Evolutionary conservation across 2,113 vertebrate species (phyloP), one percentile per base, ranked within the genome.

Genomic region (Amphilophus citrinellus): DNA sequence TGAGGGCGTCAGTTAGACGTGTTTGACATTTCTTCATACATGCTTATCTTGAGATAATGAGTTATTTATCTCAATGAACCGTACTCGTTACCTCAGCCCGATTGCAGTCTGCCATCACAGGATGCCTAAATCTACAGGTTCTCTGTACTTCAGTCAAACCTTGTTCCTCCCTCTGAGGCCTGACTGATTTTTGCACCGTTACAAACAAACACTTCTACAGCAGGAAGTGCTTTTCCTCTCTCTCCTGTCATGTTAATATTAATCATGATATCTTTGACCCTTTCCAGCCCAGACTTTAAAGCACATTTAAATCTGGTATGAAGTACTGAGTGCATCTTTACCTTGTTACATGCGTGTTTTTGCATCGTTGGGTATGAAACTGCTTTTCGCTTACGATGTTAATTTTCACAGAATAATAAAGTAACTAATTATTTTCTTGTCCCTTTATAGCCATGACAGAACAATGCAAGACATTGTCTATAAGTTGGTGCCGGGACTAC

Each of bases 391-490:
- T 7, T 30, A 24, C 56, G 30, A 22, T 44, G 60, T 76, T 13
- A 18, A 3, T 1, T 44, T 20, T 27, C 35, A 44, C 68, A 32
- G 27, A 9, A 2, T 32, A 20, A 60, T 20, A 2, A 60, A 13
- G n/a, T 66, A 35, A 58, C 73, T 61, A 20, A 85, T 79, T 7
- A 4, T 6, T 68, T 24, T 57, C 10, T 79, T 77, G 6, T 82
- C 77, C 35, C 5, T 35, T 83, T 82, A 2, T 88, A 99, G 98
- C 92, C 98, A 99, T 98, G 98, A 99, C 94, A 97, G 98, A 96
- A 99, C 98, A 96, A 99, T 99, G 98, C 98, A 99, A 93, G 98
- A 99, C 95, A 99, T 99, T 89, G 98, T 99, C 92, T 99, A 99
- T 96, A 99, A 99, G 87, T 93, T 99, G 96, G 98, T 99, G 53